Evolutionary conservation across 2,888 invertebrate species (phyloP).

Genomic region (Odontocolon sp.): DNA sequence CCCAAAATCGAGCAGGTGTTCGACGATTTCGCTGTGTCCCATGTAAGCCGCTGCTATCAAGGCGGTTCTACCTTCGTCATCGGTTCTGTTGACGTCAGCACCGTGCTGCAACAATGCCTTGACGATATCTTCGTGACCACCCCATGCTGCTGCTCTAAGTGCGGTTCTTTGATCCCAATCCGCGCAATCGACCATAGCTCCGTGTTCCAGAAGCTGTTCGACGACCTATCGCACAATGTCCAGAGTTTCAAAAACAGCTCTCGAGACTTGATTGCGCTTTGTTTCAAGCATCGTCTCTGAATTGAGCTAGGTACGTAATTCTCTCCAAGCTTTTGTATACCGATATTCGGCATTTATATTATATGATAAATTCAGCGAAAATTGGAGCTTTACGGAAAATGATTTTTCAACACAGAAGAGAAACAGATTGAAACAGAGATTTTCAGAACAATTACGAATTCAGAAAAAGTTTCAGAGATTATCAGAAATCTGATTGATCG

Average conservation of each 20-base stretch:
- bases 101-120: conserved; percentile 88
- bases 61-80: conserved; percentile 95
- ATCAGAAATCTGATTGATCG: too few relatives aligned
- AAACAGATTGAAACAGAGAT: too few relatives aligned
- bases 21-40: conserved; percentile 96
- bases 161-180: conserved; percentile 95
- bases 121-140: conserved; percentile 94
- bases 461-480: too few relatives aligned
- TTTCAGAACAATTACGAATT: too few relatives aligned
- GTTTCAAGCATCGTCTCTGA: conserved; percentile 48
- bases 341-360: too few relatives aligned
- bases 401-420: too few relatives aligned
- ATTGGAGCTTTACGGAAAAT: too few relatives aligned
- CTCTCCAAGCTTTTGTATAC: too few relatives aligned
- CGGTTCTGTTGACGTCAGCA: conserved; percentile 91
- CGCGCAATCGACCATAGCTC: conserved; percentile 92
- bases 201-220: conserved; percentile 88
- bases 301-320: neutral
- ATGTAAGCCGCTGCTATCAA: conserved; percentile 97
- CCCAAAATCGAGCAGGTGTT: conserved; percentile 90
- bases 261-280: conserved; percentile 56
- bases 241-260: conserved; percentile 4
- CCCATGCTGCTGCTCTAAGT: conserved; percentile 95
- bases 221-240: conserved; percentile 84
- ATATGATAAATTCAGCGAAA: too few relatives aligned